A percentile compares a stretch with the other conserved stretches of the same genome.
These are phyloP conservation scores for Drosophila ficusphila DNA, from an alignment of 1,140 invertebrate species.

Conservation along the genomic window DNA sequence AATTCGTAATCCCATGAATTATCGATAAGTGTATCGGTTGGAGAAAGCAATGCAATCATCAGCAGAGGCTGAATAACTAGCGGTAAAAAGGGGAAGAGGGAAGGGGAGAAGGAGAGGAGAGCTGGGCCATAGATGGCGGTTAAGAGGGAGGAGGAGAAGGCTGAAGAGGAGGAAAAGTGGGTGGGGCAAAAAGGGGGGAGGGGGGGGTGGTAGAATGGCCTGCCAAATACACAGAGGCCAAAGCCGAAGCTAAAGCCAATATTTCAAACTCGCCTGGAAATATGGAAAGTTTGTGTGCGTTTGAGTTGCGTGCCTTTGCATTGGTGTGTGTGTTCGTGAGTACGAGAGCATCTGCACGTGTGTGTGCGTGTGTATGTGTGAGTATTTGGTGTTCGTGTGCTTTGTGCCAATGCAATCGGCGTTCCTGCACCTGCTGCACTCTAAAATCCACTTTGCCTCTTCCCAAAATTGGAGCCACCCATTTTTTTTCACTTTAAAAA, in stretches of 20 bases:
- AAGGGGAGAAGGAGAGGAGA: neutral
- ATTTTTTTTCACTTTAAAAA: neutral
- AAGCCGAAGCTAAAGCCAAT: constrained; percentile 42
- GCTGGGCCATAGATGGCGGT: no score
- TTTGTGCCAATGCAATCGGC: constrained; percentile 32
- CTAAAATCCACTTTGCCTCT: constrained; percentile 13
- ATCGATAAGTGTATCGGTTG: neutral
- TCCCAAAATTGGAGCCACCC: neutral
- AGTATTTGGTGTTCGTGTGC: constrained; percentile 13
- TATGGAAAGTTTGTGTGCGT: constrained; percentile 57
- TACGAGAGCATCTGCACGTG: neutral
- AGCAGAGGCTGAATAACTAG: constrained; percentile 3
- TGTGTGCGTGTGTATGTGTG: constrained; percentile 11
- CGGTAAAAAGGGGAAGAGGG: neutral
- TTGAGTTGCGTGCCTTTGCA: constrained; percentile 2
- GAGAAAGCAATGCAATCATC: constrained; percentile 12
- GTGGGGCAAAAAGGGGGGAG: neutral
- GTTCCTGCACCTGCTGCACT: constrained; percentile 47
- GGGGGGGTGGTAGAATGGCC: constrained; percentile 1
- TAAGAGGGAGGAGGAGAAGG: neutral
- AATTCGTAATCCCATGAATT: no score
- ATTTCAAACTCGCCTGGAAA: constrained; percentile 73
- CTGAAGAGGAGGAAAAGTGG: neutral
- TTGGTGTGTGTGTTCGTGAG: constrained; percentile 4
- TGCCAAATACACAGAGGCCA: constrained; percentile 10